A percentile compares a stretch with the other conserved stretches of the same genome.
Conservation (phyloP, 2,113 vertebrate genomes). For the Prochilodus magdalenae region DNA sequence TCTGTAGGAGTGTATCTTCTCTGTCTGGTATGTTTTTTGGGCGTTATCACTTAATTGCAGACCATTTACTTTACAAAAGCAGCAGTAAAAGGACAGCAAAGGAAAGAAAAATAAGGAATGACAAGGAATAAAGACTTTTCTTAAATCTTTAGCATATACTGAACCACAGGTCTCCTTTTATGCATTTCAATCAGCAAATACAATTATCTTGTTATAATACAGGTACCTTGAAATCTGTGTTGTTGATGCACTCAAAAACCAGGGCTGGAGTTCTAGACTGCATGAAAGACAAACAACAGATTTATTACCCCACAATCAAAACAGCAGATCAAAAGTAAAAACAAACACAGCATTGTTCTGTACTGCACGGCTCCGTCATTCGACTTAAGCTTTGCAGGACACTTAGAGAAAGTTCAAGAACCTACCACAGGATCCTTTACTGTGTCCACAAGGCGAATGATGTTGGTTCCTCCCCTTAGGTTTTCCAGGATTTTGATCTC, state of each 20-base stretch:
- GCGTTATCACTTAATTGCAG: too few species aligned
- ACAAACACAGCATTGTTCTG: background rate
- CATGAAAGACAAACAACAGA: slow-evolving; percentile 58
- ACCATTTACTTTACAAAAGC: too few species aligned
- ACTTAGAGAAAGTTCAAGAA: slow-evolving; percentile 37
- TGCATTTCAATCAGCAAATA: background rate
- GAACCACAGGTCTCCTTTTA: background rate
- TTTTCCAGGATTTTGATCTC: slow-evolving; percentile 99
- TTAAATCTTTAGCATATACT: background rate
- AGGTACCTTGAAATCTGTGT: slow-evolving; percentile 99
- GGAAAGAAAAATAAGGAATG: too few species aligned
- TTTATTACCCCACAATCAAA: background rate
- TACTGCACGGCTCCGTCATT: background rate
- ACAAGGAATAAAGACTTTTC: background rate
- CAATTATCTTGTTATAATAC: background rate
- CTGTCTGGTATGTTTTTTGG: too few species aligned
- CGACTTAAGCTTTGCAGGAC: background rate
- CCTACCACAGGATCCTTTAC: slow-evolving; percentile 98
- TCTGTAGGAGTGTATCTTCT: too few species aligned
- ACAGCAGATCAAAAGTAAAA: background rate
- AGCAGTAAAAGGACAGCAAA: too few species aligned
- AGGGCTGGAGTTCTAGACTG: slow-evolving; percentile 98
- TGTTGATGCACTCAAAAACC: slow-evolving; percentile 99
- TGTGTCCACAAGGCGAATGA: slow-evolving; percentile 96
- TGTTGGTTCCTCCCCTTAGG: slow-evolving; percentile 96